Percentiles rank a stretch among this genome's conserved stretches.
phyloP scores from a whole-genome alignment of 1,140 invertebrate species.

The Drosophila kanapiae region DNA sequence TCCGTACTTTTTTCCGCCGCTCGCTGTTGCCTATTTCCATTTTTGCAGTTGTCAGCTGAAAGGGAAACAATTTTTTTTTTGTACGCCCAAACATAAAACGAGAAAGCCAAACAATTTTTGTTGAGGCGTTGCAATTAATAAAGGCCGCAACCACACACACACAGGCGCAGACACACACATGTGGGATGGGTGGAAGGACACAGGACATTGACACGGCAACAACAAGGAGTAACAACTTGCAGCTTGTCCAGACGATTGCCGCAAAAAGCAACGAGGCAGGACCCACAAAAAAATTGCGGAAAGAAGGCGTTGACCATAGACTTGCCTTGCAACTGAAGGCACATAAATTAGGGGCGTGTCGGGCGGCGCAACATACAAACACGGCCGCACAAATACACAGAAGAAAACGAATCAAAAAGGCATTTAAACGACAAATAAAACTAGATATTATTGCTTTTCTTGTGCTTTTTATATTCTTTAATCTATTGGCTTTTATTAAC shows the following conservation, averaged over 20 bases:
- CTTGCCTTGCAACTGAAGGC: slow-evolving; percentile 74
- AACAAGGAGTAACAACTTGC: slow-evolving; percentile 39
- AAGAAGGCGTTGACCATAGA: slow-evolving; percentile 67
- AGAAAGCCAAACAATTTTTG: slow-evolving; percentile 70
- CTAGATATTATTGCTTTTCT: too few relatives aligned
- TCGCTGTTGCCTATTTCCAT: slow-evolving; percentile 35
- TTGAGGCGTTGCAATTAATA: slow-evolving; percentile 83
- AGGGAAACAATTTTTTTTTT: slow-evolving; percentile 40
- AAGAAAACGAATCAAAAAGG: not conserved
- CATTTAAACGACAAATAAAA: not conserved
- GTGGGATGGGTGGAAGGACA: slow-evolving; percentile 34
- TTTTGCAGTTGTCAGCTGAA: slow-evolving; percentile 65
- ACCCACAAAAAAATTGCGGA: slow-evolving; percentile 49
- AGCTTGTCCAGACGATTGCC: slow-evolving; percentile 43
- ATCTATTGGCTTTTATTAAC: too few relatives aligned
- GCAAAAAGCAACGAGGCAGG: slow-evolving; percentile 29
- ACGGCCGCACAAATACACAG: slow-evolving; percentile 24
- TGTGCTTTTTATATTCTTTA: too few relatives aligned
- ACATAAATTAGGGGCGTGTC: slow-evolving; percentile 81
- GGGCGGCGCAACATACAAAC: slow-evolving; percentile 30
- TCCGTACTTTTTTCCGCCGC: slow-evolving; percentile 22
- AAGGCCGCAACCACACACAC: slow-evolving; percentile 59
- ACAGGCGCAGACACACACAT: not conserved
- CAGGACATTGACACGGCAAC: slow-evolving; percentile 71
- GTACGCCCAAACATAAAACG: slow-evolving; percentile 47